phyloP scores from a whole-genome alignment of 2,113 vertebrate species.

The Carollia perspicillata region DNA sequence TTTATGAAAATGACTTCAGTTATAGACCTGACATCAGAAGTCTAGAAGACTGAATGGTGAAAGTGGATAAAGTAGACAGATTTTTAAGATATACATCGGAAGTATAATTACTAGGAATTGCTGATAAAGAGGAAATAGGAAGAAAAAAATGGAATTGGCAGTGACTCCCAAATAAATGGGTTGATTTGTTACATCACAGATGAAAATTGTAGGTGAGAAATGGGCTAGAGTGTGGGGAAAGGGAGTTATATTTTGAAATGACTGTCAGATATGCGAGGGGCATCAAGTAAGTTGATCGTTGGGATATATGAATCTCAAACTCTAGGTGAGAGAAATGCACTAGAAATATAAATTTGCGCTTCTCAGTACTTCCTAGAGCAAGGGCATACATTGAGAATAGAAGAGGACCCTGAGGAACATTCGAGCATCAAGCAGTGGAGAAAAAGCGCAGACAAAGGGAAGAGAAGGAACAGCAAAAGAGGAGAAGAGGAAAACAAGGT shows the following conservation, averaged over 20 bases:
- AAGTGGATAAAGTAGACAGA: neutral
- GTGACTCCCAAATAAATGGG: neutral
- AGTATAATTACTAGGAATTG: neutral
- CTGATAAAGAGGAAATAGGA: neutral
- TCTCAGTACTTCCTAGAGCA: neutral
- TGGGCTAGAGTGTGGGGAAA: neutral
- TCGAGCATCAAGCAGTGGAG: neutral
- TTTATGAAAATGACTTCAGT: neutral
- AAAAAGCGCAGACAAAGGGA: neutral
- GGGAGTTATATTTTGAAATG: neutral
- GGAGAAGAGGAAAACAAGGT: neutral
- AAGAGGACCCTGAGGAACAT: neutral
- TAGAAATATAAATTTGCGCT: neutral
- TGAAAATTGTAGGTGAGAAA: neutral
- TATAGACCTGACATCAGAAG: neutral
- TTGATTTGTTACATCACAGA: neutral
- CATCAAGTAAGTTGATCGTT: neutral
- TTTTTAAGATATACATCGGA: neutral
- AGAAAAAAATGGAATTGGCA: neutral
- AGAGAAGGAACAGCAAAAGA: neutral
- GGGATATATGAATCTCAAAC: constrained; percentile 2
- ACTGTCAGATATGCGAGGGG: neutral
- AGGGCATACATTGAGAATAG: neutral
- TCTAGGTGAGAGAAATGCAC: neutral
- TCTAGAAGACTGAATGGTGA: neutral